Percentiles rank a stretch among this genome's conserved stretches.
These are phyloP conservation scores for Calephelis perditalis DNA, from an alignment of 2,888 invertebrate genomes.

Conservation along the genomic window DNA sequence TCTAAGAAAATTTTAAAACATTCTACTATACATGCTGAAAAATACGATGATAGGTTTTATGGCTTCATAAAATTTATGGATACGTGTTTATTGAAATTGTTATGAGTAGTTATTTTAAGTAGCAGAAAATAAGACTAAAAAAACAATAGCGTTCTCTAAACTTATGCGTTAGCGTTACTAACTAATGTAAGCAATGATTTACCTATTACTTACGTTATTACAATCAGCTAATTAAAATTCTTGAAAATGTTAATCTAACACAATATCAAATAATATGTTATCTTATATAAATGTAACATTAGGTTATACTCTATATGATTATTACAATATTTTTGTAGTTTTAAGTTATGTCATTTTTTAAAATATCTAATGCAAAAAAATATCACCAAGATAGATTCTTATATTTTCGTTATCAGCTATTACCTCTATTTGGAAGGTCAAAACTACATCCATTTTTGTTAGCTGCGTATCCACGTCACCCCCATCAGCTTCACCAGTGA, in stretches of 20 bases:
- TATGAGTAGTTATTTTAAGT: no score
- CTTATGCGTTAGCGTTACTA: not conserved
- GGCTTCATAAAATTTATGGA: no score
- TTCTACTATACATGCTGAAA: no score
- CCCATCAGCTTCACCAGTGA: conserved; percentile 96
- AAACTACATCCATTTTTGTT: conserved; percentile 98
- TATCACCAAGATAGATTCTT: not conserved
- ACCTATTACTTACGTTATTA: conserved; percentile 1
- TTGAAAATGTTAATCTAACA: not conserved
- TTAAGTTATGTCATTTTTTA: no score
- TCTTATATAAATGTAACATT: no score
- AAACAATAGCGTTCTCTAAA: not conserved
- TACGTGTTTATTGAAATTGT: no score
- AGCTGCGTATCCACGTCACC: conserved; percentile 97
- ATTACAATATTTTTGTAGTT: no score
- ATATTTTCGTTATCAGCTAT: conserved; percentile 32
- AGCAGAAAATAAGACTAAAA: no score
- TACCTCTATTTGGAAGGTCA: conserved; percentile 97
- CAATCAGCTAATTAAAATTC: not conserved
- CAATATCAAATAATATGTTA: not conserved
- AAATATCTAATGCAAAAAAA: no score
- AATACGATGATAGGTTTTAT: no score
- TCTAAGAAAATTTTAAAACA: no score
- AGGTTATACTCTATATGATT: no score
- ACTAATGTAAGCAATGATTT: not conserved